These are phyloP conservation scores for Enteromius anoplus DNA, from an alignment of 2,797 vertebrate genomes.

Conservation along the genomic window DNA sequence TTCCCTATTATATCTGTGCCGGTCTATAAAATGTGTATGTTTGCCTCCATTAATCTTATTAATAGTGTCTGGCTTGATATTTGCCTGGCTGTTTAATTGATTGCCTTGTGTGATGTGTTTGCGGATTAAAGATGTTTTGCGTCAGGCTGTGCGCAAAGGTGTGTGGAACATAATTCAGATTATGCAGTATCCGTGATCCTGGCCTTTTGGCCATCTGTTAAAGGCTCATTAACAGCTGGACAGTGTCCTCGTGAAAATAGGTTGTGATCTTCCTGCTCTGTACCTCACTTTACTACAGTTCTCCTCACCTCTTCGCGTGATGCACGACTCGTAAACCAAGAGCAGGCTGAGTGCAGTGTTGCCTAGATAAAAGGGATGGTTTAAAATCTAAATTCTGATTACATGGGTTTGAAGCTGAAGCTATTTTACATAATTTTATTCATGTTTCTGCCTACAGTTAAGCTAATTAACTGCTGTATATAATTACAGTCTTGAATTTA, in stretches of 20 bases:
- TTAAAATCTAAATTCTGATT: background rate
- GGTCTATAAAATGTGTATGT: slow-evolving; percentile 21
- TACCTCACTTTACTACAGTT: background rate
- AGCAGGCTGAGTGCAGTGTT: background rate
- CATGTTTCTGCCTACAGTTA: background rate
- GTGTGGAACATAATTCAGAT: slow-evolving; percentile 45
- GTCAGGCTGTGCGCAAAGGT: slow-evolving; percentile 24
- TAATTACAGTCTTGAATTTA: background rate
- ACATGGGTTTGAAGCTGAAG: background rate
- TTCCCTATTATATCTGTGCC: slow-evolving; percentile 2
- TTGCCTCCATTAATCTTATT: slow-evolving; percentile 41
- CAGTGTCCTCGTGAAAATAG: slow-evolving; percentile 36
- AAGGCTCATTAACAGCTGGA: slow-evolving; percentile 57
- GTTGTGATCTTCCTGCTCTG: background rate
- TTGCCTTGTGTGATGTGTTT: slow-evolving; percentile 43
- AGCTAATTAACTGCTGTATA: background rate
- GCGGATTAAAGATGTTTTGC: slow-evolving; percentile 22
- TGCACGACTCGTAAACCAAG: background rate
- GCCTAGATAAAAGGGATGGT: background rate
- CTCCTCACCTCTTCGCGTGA: background rate
- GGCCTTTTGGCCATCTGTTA: slow-evolving; percentile 70
- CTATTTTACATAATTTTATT: background rate
- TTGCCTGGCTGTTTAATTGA: slow-evolving; percentile 45
- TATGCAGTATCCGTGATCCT: slow-evolving; percentile 64
- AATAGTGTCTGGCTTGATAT: slow-evolving; percentile 47